These are phyloP conservation scores for Corythaeola cristata DNA, from an alignment of 2,113 vertebrate genomes.

Conservation along the genomic window DNA sequence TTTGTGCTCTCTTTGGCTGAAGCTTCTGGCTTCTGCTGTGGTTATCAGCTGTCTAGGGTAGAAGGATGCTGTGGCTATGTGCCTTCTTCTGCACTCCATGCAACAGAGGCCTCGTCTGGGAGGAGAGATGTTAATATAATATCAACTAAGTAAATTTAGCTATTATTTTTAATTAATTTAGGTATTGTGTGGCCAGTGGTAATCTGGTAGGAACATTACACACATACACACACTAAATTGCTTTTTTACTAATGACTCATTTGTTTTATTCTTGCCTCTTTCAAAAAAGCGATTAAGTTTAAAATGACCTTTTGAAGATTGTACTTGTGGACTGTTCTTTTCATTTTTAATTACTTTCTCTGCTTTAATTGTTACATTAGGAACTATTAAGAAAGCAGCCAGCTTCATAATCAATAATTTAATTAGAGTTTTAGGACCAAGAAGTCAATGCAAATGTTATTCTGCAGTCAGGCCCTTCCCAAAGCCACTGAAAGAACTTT, in stretches of 20 bases:
- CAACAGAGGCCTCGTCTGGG: neutral
- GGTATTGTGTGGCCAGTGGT: neutral
- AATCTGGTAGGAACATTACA: slow-evolving; percentile 1
- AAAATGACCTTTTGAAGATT: slow-evolving; percentile 62
- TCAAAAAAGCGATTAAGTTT: slow-evolving; percentile 33
- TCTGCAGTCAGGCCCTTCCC: slow-evolving; percentile 34
- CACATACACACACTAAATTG: neutral
- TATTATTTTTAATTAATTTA: slow-evolving; percentile 25
- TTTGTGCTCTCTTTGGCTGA: neutral
- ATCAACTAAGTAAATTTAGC: neutral
- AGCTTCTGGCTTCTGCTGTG: neutral
- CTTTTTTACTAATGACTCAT: slow-evolving; percentile 47
- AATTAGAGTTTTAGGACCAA: slow-evolving; percentile 62
- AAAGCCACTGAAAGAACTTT: slow-evolving; percentile 42
- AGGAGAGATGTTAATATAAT: neutral
- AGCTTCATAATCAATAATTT: slow-evolving; percentile 69
- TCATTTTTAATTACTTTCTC: slow-evolving; percentile 68
- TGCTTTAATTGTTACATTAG: slow-evolving; percentile 64
- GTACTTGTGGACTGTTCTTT: slow-evolving; percentile 47
- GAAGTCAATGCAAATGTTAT: slow-evolving; percentile 64
- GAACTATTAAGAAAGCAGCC: slow-evolving; percentile 65
- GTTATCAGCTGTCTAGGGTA: neutral
- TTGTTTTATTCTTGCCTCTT: slow-evolving; percentile 28
- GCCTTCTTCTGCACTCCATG: neutral
- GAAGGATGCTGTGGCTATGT: neutral